phyloP scores from a whole-genome alignment of 2,113 vertebrate species.

The Dascyllus trimaculatus region DNA sequence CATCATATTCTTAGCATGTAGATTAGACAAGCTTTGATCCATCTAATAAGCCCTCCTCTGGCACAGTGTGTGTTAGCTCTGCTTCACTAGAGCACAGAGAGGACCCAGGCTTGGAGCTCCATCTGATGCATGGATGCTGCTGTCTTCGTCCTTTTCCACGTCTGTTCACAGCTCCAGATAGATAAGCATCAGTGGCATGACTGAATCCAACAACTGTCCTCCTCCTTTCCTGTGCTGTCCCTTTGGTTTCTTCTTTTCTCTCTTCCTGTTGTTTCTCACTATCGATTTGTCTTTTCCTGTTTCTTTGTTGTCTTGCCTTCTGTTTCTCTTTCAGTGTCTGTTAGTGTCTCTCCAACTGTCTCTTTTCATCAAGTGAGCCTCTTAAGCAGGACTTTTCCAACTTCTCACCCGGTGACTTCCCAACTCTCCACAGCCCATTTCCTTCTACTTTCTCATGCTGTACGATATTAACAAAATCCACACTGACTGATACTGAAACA shows the following conservation, averaged over 20 bases:
- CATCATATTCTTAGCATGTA: slow-evolving; percentile 61
- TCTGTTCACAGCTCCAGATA: not conserved
- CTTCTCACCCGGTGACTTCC: not conserved
- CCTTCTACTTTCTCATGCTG: too few relatives aligned
- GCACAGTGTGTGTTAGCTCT: slow-evolving; percentile 34
- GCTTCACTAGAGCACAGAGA: slow-evolving; percentile 29
- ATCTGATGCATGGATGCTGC: slow-evolving; percentile 25
- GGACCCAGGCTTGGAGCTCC: slow-evolving; percentile 1
- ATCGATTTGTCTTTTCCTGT: slow-evolving; percentile 18
- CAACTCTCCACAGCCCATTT: not conserved
- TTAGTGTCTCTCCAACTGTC: slow-evolving; percentile 10
- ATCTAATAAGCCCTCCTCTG: slow-evolving; percentile 51
- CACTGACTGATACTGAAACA: slow-evolving; percentile 25
- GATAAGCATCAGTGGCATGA: not conserved
- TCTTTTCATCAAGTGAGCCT: slow-evolving; percentile 17
- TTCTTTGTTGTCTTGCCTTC: slow-evolving; percentile 9
- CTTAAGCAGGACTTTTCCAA: slow-evolving; percentile 9
- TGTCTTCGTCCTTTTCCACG: slow-evolving; percentile 1
- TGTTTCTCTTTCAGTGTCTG: not conserved
- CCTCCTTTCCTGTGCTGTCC: slow-evolving; percentile 11
- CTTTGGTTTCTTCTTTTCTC: not conserved
- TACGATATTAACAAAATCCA: not conserved
- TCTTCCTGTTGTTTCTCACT: slow-evolving; percentile 12
- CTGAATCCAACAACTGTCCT: not conserved
- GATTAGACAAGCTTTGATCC: slow-evolving; percentile 68